Conservation (phyloP, 2,113 vertebrate species). For the Danio rerio region GRCz12tu NC_133191.1:14688501-14689000, state of each 20-base stretch:
- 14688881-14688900: slow-evolving; percentile 69
- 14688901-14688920: slow-evolving; percentile 73
- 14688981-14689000: not conserved
- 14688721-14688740: not conserved
- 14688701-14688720: not conserved
- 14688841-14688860: slow-evolving; percentile 21
- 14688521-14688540: no score
- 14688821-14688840: slow-evolving; percentile 17
- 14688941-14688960: slow-evolving; percentile 40
- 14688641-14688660: no score
- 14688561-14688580: no score
- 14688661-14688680: not conserved
- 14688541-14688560: no score
- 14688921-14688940: slow-evolving; percentile 75
- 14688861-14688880: slow-evolving; percentile 67
- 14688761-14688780: not conserved
- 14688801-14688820: not conserved
- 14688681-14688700: not conserved
- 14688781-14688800: slow-evolving; percentile 12
- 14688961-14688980: slow-evolving; percentile 18
- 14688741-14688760: not conserved
- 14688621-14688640: no score
- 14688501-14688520: no score
- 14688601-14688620: no score
- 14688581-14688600: no score